A percentile compares a stretch with the other conserved stretches of the same genome.
Conservation (phyloP, 2,113 vertebrate genomes). For the Ancistrus triradiatus region DNA sequence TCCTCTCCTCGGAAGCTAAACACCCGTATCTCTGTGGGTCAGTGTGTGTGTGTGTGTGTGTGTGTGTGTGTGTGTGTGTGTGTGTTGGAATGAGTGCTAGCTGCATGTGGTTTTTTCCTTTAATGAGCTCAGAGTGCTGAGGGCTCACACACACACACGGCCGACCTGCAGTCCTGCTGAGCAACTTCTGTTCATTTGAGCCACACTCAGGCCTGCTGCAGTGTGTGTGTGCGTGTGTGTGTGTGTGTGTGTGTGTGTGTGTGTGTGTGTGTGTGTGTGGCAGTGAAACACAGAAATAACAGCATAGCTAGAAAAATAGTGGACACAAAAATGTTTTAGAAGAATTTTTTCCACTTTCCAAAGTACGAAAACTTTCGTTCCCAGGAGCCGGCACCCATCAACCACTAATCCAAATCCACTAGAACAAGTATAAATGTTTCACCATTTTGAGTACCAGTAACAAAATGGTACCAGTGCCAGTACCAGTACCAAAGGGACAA, state of each 20-base stretch:
- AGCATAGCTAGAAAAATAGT: no score
- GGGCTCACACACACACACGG: constrained; percentile 38
- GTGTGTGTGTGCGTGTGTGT: constrained; percentile 5
- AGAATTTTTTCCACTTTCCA: no score
- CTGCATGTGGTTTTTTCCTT: constrained; percentile 33
- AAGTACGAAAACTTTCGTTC: no score
- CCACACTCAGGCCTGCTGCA: constrained; percentile 19
- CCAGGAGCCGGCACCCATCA: no score
- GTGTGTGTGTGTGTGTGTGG: background rate
- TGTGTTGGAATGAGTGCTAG: constrained; percentile 33
- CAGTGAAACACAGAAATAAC: background rate
- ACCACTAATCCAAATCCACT: no score
- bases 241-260: background rate
- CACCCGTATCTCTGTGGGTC: background rate
- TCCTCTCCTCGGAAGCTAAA: background rate
- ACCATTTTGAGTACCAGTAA: no score
- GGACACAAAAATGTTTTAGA: no score
- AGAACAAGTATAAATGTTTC: no score
- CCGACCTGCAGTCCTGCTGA: constrained; percentile 45
- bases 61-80: constrained; percentile 19
- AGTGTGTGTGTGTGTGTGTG: constrained; percentile 11
- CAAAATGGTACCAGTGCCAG: no score
- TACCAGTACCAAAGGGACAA: no score
- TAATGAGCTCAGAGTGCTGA: constrained; percentile 44
- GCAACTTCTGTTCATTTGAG: constrained; percentile 46